Conservation (phyloP, 2,797 vertebrate genomes). For the Selene dorsalis region DNA sequence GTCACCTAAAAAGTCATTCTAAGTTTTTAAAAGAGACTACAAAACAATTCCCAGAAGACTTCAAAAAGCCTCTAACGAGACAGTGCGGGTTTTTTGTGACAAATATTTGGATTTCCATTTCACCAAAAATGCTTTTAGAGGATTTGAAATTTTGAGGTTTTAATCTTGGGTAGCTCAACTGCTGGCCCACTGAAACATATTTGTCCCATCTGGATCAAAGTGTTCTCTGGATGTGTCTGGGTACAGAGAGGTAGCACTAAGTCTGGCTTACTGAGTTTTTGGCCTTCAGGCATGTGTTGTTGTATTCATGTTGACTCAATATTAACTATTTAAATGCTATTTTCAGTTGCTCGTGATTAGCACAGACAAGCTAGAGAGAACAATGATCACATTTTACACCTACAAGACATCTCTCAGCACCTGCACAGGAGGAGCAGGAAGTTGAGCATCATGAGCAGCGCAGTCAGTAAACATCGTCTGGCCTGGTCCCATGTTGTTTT, state of each 20-base stretch:
- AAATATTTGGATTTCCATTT: slow-evolving; percentile 29
- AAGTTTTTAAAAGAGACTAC: background rate
- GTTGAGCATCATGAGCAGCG: slow-evolving; percentile 47
- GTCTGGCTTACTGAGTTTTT: background rate
- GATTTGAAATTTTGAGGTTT: slow-evolving; percentile 24
- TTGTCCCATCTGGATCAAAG: slow-evolving; percentile 80
- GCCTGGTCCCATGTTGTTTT: slow-evolving; percentile 56
- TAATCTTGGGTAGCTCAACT: slow-evolving; percentile 27
- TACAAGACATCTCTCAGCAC: slow-evolving; percentile 70
- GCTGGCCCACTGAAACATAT: slow-evolving; percentile 45
- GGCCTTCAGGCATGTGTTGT: background rate
- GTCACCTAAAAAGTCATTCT: background rate
- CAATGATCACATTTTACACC: slow-evolving; percentile 71
- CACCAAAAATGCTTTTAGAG: slow-evolving; percentile 27
- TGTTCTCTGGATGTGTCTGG: slow-evolving; percentile 76
- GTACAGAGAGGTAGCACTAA: slow-evolving; percentile 12
- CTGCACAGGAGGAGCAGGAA: slow-evolving; percentile 69
- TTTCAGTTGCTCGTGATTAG: slow-evolving; percentile 45
- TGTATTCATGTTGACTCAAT: background rate
- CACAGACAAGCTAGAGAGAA: slow-evolving; percentile 31
- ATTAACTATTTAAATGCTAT: background rate
- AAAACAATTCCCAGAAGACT: slow-evolving; percentile 1
- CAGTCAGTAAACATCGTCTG: slow-evolving; percentile 29
- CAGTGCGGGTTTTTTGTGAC: background rate
- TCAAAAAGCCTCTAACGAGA: background rate